phyloP scores from a whole-genome alignment of 2,113 vertebrate genomes.

The mouse (Mus musculus) region DNA sequence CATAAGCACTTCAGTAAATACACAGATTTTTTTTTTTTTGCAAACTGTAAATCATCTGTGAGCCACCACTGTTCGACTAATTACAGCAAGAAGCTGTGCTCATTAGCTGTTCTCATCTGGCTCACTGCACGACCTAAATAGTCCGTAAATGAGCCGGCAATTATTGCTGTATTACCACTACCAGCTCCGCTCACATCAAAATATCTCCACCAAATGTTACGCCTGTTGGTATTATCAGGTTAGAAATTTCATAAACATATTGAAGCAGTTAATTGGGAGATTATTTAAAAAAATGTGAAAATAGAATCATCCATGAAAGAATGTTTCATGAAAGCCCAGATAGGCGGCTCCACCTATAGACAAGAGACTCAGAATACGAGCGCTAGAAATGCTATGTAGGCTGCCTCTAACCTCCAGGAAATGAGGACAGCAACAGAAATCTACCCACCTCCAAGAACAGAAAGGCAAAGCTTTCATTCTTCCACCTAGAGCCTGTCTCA shows the following conservation, averaged over 20 bases:
- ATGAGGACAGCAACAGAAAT: not conserved
- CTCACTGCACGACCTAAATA: conserved; percentile 96
- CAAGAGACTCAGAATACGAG: conserved; percentile 77
- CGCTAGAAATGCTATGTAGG: not conserved
- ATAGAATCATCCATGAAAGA: conserved; percentile 83
- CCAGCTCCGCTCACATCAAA: conserved; percentile 90
- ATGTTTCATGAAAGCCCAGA: conserved; percentile 81
- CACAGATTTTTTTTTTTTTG: conserved; percentile 80
- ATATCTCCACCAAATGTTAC: conserved; percentile 93
- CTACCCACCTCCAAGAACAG: not conserved
- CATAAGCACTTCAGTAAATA: conserved; percentile 87
- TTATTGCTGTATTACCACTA: conserved; percentile 94
- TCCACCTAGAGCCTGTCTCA: not conserved
- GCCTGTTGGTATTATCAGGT: conserved; percentile 91
- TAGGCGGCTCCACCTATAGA: conserved; percentile 83
- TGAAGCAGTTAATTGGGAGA: conserved; percentile 92
- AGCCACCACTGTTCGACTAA: conserved; percentile 94
- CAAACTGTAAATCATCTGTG: conserved; percentile 94
- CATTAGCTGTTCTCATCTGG: conserved; percentile 97
- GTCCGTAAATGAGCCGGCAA: conserved; percentile 95
- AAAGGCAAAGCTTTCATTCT: not conserved
- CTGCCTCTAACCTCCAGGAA: not conserved
- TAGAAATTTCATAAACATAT: conserved; percentile 91
- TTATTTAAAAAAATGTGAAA: conserved; percentile 87
- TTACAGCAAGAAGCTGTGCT: conserved; percentile 97